These are phyloP conservation scores for Agrenia bidenticulata DNA, from an alignment of 2,888 invertebrate genomes.

Conservation along the genomic window DNA sequence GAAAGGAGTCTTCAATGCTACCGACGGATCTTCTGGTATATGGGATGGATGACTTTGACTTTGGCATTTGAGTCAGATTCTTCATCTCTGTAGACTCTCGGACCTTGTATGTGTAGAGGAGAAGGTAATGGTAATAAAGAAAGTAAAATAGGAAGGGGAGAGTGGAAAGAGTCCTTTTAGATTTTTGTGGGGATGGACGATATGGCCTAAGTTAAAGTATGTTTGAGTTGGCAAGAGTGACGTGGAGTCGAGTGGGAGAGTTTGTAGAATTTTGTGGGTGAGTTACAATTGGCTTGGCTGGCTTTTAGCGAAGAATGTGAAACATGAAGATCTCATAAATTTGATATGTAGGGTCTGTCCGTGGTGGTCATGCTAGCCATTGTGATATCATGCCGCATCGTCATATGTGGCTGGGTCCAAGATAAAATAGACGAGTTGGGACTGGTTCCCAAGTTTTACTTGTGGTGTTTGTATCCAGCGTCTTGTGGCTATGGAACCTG, in stretches of 20 bases:
- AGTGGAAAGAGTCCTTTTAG: slow-evolving; percentile 11
- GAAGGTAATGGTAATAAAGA: slow-evolving; percentile 1
- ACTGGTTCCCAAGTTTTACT: too few species aligned
- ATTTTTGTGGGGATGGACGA: too few species aligned
- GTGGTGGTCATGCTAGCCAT: too few species aligned
- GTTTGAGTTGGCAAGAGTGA: neutral
- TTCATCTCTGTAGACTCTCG: neutral
- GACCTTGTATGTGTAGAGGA: neutral
- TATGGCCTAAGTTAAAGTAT: neutral
- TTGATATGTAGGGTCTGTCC: slow-evolving; percentile 22
- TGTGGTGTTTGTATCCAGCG: too few species aligned
- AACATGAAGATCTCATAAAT: slow-evolving; percentile 27
- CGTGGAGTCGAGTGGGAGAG: neutral
- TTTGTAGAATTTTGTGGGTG: slow-evolving; percentile 7
- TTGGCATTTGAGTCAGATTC: neutral
- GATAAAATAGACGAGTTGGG: too few species aligned
- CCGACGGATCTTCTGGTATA: too few species aligned
- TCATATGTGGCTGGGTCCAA: too few species aligned
- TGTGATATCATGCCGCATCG: too few species aligned
- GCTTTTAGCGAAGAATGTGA: slow-evolving; percentile 20
- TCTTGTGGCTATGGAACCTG: too few species aligned
- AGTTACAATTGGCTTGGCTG: slow-evolving; percentile 10
- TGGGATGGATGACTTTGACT: neutral
- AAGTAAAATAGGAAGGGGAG: neutral
- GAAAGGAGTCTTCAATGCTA: too few species aligned